Conservation (phyloP, 1,140 invertebrate genomes). For the Psilanteris sp. region DNA sequence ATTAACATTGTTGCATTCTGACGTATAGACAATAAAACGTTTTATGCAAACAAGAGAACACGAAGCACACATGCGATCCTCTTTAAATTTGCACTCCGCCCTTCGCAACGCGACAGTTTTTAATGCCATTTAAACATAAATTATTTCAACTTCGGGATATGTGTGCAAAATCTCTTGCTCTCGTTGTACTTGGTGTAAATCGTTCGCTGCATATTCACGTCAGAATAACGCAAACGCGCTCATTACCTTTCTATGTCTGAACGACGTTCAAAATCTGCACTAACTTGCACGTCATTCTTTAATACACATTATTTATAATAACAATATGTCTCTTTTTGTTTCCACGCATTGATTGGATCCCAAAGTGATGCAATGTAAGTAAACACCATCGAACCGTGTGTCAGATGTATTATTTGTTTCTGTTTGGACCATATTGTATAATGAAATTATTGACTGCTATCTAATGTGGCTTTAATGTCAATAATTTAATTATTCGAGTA, state of each 20-base stretch:
- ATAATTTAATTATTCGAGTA: conserved; percentile 8
- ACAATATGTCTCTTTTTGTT: conserved; percentile 21
- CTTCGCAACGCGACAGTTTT: background rate
- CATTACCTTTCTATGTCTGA: too few species aligned
- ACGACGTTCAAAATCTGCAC: too few species aligned
- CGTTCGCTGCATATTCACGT: too few species aligned
- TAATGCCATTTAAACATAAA: too few species aligned
- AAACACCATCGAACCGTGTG: background rate
- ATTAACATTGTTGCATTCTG: conserved; percentile 21
- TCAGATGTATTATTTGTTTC: background rate
- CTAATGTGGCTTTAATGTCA: background rate
- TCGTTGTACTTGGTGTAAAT: too few species aligned
- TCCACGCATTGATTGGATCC: conserved; percentile 15
- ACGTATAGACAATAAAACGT: conserved; percentile 20
- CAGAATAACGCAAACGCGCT: too few species aligned
- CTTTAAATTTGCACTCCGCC: too few species aligned
- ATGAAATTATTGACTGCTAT: background rate
- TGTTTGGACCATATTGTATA: background rate
- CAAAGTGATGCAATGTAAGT: conserved; percentile 56
- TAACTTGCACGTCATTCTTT: too few species aligned
- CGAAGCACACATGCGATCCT: too few species aligned
- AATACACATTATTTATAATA: too few species aligned
- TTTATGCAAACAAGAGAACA: conserved; percentile 1
- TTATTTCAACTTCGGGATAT: too few species aligned
- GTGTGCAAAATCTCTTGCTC: too few species aligned